These are phyloP conservation scores for Chloromyia formosa DNA, from an alignment of 2,888 invertebrate genomes.

Conservation along the genomic window DNA sequence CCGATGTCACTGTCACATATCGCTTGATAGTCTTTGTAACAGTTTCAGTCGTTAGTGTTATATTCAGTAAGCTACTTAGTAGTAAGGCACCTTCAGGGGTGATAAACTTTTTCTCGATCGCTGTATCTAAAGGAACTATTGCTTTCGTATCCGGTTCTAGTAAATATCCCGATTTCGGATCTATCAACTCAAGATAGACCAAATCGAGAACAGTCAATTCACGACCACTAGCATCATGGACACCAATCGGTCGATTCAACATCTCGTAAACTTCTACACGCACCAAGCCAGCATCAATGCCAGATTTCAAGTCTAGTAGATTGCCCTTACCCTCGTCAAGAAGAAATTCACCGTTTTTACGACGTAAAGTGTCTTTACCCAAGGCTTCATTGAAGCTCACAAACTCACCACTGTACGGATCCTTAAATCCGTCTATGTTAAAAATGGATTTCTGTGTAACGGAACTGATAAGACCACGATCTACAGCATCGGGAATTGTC, in stretches of 20 bases:
- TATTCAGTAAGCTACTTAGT: constrained; percentile 84
- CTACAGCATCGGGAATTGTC: constrained; percentile 86
- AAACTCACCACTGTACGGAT: constrained; percentile 81
- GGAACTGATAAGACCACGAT: constrained; percentile 87
- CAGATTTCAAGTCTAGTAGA: constrained; percentile 80
- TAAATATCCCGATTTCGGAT: constrained; percentile 87
- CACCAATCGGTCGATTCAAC: constrained; percentile 83
- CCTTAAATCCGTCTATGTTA: constrained; percentile 90
- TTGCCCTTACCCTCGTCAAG: constrained; percentile 80
- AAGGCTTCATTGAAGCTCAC: constrained; percentile 85
- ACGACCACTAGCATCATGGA: constrained; percentile 74
- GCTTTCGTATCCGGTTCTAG: constrained; percentile 77
- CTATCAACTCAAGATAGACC: constrained; percentile 84
- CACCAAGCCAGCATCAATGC: constrained; percentile 79
- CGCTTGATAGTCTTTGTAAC: constrained; percentile 85
- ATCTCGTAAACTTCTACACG: constrained; percentile 88
- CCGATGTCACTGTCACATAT: constrained; percentile 80
- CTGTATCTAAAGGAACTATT: constrained; percentile 83
- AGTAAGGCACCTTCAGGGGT: constrained; percentile 88
- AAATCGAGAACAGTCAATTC: constrained; percentile 89
- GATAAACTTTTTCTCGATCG: constrained; percentile 84
- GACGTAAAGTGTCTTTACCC: constrained; percentile 78
- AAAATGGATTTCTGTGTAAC: constrained; percentile 89
- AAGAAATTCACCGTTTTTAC: constrained; percentile 75
- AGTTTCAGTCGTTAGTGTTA: constrained; percentile 87